Conservation (phyloP, 2,113 vertebrate genomes). For the Corythaeola cristata region DNA sequence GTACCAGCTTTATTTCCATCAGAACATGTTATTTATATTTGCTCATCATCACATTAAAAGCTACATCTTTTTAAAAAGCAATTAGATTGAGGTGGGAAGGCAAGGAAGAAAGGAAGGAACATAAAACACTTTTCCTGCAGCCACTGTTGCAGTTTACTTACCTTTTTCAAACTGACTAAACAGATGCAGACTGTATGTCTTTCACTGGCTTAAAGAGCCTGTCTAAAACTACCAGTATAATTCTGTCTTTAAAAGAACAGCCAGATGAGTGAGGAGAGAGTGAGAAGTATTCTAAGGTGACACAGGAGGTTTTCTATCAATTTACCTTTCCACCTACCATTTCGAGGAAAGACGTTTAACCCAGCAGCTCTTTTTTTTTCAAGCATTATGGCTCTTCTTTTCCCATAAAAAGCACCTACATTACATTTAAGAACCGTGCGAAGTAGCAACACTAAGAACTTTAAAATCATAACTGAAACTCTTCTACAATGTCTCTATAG, state of each 20-base stretch:
- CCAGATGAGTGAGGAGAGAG: neutral
- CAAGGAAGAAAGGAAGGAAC: neutral
- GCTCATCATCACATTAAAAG: neutral
- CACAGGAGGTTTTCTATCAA: neutral
- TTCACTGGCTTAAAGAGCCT: neutral
- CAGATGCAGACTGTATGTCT: neutral
- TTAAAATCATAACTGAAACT: neutral
- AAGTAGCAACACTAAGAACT: neutral
- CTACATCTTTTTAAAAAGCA: neutral
- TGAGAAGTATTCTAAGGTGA: neutral
- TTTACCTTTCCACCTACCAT: neutral
- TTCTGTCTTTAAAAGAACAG: neutral
- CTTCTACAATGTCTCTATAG: neutral
- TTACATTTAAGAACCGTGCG: neutral
- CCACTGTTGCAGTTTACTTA: neutral
- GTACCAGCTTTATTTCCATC: neutral
- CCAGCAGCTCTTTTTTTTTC: neutral
- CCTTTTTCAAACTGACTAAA: neutral
- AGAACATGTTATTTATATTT: neutral
- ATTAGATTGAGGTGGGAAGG: neutral
- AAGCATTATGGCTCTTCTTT: neutral
- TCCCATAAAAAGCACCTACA: neutral
- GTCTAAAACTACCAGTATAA: neutral
- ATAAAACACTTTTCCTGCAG: neutral
- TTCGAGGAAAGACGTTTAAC: neutral